A percentile compares a stretch with the other conserved stretches of the same genome.
Conservation (phyloP, 2,113 vertebrate species). For the Sander lucioperca region DNA sequence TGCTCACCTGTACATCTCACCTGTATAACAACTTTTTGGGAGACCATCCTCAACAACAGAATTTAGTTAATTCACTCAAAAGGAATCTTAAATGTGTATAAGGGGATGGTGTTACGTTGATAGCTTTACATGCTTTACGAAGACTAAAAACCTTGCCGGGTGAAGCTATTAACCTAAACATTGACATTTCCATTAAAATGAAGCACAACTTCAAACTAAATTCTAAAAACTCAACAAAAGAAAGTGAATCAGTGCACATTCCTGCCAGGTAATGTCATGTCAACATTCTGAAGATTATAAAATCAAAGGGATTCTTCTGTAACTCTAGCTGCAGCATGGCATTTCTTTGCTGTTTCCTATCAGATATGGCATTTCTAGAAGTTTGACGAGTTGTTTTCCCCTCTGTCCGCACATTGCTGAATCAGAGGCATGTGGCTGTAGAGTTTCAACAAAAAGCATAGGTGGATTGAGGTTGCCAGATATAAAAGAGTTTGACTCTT, state of each 20-base stretch:
- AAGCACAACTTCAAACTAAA: not conserved
- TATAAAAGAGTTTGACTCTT: not conserved
- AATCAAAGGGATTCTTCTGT: slow-evolving; percentile 2
- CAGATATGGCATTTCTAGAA: slow-evolving; percentile 42
- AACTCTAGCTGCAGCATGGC: slow-evolving; percentile 16
- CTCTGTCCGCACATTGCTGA: not conserved
- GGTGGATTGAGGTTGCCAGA: not conserved
- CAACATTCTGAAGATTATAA: not conserved
- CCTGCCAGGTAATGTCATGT: slow-evolving; percentile 7
- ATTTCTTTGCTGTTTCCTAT: slow-evolving; percentile 31
- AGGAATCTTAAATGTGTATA: not conserved
- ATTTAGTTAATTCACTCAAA: not conserved
- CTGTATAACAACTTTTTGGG: not conserved
- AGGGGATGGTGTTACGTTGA: not conserved
- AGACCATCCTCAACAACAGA: not conserved
- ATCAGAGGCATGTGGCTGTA: not conserved
- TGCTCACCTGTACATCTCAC: not conserved
- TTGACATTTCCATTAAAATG: not conserved
- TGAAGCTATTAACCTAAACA: not conserved
- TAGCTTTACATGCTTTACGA: not conserved
- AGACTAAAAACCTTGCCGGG: not conserved
- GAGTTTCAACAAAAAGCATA: not conserved
- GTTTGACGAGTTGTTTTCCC: slow-evolving; percentile 37
- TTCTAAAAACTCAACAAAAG: not conserved
- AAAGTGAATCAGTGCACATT: not conserved